Base-by-base conservation (phyloP, 2,797 vertebrate genomes). In the Sebastes cheni region DNA sequence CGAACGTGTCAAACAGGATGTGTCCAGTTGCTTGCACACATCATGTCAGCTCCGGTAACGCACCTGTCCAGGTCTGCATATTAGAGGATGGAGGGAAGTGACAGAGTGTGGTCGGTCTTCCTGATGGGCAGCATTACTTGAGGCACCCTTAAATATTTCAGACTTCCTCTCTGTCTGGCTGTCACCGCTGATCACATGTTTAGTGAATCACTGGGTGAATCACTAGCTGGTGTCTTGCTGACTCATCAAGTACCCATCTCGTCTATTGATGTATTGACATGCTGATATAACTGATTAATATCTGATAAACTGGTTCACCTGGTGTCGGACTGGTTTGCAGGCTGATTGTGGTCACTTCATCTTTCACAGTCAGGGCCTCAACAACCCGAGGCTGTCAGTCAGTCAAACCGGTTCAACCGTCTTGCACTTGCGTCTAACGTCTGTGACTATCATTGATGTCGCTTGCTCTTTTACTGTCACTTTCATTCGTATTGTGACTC, bases 391-490 rank as follows among this genome's bases (percentile, higher is more conserved):
- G 80, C 11, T 55, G 56, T 50, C 61, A 85, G 64, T 80, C 42
- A 25, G 79, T 81, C 79, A 72, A 72, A 89, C 89, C 76, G 84
- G 86, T 91, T 93, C 29, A 80, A 68, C 86, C 54, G 73, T 13
- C 1, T 54, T 70, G 75, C 29, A 23, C 86, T 77, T 58, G 34
- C 36, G 11, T 18, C 42, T 25, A 23, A 85, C 54, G 10, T 71
- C 36, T 55, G 2, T 74, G 56, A 60, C 36, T 34, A 14, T 73
- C 52, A 36, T 4, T 50, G 68, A 67, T 66, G 67, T 3, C 67
- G 42, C 67, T 58, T 74, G 25, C 42, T 39, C n/a, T 76, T 59
- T 80, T 6, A 52, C 30, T 30, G 46, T 75, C 74, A 58, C 29
- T 65, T 32, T 81, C 36, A 22, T 23, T 55, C 2, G 0, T 8